A percentile compares a stretch with the other conserved stretches of the same genome.
phyloP scores from a whole-genome alignment of 30 jellyfish, hydroid and myxozoan genomes.

The Chrysaora quinquecirrha region DNA sequence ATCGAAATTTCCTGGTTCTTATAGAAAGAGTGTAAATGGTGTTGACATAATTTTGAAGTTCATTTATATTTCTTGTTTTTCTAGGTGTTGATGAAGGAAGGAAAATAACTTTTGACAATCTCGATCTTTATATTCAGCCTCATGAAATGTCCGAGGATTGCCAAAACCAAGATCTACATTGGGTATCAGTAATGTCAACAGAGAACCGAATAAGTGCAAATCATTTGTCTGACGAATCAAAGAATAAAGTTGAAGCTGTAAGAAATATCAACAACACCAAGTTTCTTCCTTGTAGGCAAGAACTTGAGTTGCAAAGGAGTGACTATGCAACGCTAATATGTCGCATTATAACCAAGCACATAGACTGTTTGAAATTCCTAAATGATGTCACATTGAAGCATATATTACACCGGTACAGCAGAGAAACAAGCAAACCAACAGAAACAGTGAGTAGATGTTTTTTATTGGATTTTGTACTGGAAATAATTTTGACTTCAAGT shows the following conservation, averaged over 20 bases:
- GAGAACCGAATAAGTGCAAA: background rate
- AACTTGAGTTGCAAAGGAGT: conserved; percentile 14
- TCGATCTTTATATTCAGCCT: conserved; percentile 14
- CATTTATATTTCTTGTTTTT: too few species aligned
- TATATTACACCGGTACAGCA: conserved; percentile 7
- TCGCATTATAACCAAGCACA: background rate
- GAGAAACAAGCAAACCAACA: conserved; percentile 23
- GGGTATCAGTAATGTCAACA: background rate
- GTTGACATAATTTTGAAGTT: too few species aligned
- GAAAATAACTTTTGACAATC: background rate
- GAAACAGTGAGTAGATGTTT: conserved; percentile 18
- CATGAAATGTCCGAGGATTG: background rate
- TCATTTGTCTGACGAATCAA: background rate
- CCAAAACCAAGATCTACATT: conserved; percentile 8
- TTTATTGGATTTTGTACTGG: background rate
- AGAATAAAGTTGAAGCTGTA: background rate
- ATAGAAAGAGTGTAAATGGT: too few species aligned
- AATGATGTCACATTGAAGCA: conserved; percentile 15
- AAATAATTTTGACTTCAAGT: too few species aligned
- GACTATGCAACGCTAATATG: conserved; percentile 7
- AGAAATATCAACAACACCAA: background rate
- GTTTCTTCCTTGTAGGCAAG: background rate
- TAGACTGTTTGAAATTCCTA: conserved; percentile 12
- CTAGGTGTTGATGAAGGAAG: background rate
- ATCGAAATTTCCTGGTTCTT: too few species aligned